Conservation (phyloP, 2,797 vertebrate genomes). For the Phoebastria nigripes region DNA sequence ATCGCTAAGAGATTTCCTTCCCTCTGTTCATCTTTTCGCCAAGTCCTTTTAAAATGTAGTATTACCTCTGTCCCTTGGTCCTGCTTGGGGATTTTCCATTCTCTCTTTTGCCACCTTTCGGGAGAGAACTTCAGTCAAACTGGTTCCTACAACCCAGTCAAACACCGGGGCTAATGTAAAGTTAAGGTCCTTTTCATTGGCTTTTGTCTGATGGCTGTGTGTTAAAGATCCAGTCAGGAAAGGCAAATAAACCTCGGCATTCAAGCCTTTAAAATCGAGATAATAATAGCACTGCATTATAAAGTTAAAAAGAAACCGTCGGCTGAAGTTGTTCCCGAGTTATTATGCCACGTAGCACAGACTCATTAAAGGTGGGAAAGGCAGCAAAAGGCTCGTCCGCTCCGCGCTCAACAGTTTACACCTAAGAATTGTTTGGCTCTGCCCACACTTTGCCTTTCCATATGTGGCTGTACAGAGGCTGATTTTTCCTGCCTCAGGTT, state of each 20-base stretch:
- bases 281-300: background rate
- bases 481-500: background rate
- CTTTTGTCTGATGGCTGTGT: background rate
- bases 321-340: background rate
- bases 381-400: background rate
- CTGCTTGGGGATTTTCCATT: background rate
- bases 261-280: background rate
- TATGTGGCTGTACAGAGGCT: background rate
- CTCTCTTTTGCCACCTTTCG: background rate
- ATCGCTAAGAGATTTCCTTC: background rate
- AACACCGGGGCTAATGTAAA: background rate
- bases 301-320: background rate
- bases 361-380: background rate
- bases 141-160: background rate
- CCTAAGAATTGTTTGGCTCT: background rate
- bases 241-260: background rate
- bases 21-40: background rate
- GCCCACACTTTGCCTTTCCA: background rate
- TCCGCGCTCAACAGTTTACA: background rate
- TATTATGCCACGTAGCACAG: background rate
- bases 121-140: background rate
- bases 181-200: background rate
- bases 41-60: background rate
- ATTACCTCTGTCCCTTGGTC: background rate
- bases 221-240: background rate